phyloP scores from a whole-genome alignment of 2,888 invertebrate species.

The Drosophila robusta region DNA sequence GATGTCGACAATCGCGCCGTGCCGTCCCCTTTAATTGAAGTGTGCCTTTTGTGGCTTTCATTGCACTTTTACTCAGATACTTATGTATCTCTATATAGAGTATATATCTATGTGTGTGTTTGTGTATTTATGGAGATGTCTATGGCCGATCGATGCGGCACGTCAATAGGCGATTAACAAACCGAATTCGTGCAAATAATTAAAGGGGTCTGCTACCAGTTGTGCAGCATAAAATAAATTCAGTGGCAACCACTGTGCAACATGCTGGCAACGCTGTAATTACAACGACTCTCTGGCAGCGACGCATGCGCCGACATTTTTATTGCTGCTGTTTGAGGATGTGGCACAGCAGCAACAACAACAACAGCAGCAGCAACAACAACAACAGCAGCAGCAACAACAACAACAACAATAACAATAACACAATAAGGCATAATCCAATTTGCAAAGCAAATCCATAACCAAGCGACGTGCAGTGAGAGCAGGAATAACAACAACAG shows the following conservation, averaged over 20 bases:
- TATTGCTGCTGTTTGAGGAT: conserved; percentile 55
- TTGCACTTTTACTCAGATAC: conserved; percentile 59
- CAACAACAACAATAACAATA: conserved; percentile 32
- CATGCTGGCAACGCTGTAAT: conserved; percentile 44
- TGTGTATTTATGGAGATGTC: conserved; percentile 46
- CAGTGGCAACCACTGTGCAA: conserved; percentile 45
- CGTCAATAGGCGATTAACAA: conserved; percentile 64
- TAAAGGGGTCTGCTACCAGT: conserved; percentile 50
- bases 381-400: conserved; percentile 12
- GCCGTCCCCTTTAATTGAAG: conserved; percentile 69
- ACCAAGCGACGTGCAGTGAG: conserved; percentile 25
- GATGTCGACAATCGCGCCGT: conserved; percentile 46
- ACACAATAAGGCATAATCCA: conserved; percentile 68
- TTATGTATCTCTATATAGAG: conserved; percentile 15
- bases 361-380: conserved; percentile 5
- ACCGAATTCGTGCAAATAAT: conserved; percentile 72
- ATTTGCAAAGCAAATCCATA: conserved; percentile 71
- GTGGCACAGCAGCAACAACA: conserved; percentile 53
- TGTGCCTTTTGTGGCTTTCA: conserved; percentile 65
- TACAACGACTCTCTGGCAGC: conserved; percentile 48
- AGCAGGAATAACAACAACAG: conserved; percentile 12
- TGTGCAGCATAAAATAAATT: conserved; percentile 44
- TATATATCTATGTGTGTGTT: conserved; percentile 10
- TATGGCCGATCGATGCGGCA: conserved; percentile 50
- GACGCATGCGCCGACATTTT: conserved; percentile 57